phyloP scores from a whole-genome alignment of 2,888 invertebrate species.

The Philaethria dido region DNA sequence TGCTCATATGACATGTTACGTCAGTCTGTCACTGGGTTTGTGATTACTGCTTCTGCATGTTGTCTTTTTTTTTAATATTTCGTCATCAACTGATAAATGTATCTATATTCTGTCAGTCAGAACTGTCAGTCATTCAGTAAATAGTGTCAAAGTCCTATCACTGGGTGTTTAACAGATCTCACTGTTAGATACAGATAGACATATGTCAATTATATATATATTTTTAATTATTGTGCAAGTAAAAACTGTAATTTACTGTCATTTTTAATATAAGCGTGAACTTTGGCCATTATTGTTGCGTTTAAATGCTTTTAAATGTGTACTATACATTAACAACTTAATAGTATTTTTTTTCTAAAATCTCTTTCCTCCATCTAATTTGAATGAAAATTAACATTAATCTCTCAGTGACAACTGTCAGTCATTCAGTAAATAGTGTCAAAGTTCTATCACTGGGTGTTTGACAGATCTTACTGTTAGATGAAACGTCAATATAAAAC shows the following conservation, averaged over 20 bases:
- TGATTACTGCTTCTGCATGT: slow-evolving; percentile 23
- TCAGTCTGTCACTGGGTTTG: slow-evolving; percentile 32
- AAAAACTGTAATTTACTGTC: background rate
- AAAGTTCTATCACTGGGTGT: slow-evolving; percentile 57
- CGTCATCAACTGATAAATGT: no score
- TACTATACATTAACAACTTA: no score
- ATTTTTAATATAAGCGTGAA: background rate
- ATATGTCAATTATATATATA: background rate
- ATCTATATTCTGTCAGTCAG: slow-evolving; percentile 1
- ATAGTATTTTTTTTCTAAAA: no score
- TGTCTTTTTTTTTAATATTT: background rate
- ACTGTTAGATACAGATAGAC: background rate
- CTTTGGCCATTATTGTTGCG: no score
- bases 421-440: slow-evolving; percentile 43
- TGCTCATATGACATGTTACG: slow-evolving; percentile 33
- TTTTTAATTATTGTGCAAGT: background rate
- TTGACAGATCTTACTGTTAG: slow-evolving; percentile 25
- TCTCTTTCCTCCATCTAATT: no score
- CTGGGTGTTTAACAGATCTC: slow-evolving; percentile 51
- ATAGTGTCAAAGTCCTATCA: slow-evolving; percentile 51
- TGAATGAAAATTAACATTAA: background rate
- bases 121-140: slow-evolving; percentile 37
- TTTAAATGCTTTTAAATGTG: no score
- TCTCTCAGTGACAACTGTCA: slow-evolving; percentile 34
- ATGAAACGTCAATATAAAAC: no score